These are phyloP conservation scores for Vultur gryphus DNA, from an alignment of 2,797 vertebrate genomes.

Conservation along the genomic window DNA sequence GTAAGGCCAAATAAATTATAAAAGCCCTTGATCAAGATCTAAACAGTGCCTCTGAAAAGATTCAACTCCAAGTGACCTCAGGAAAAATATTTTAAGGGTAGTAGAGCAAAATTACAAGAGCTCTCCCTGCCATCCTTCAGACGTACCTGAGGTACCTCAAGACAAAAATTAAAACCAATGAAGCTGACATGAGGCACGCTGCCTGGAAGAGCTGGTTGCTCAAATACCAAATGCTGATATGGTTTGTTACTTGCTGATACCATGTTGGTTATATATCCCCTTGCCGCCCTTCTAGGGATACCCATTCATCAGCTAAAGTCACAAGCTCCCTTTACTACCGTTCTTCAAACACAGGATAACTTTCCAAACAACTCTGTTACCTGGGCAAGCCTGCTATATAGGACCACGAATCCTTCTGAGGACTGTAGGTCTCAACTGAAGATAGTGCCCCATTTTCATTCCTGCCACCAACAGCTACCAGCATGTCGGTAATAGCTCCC, in stretches of 20 bases:
- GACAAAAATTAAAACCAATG: background rate
- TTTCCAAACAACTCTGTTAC: conserved; percentile 52
- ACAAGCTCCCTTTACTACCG: background rate
- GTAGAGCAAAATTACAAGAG: background rate
- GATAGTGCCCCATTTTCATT: conserved; percentile 88
- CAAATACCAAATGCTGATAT: background rate
- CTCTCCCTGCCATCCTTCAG: background rate
- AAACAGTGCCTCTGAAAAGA: background rate
- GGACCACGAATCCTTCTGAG: conserved; percentile 87
- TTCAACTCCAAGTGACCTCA: background rate
- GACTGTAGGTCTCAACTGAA: conserved; percentile 89
- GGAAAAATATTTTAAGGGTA: background rate
- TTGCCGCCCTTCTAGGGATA: background rate
- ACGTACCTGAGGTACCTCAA: background rate
- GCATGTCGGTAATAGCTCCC: conserved; percentile 81
- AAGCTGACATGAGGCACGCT: rapidly evolving
- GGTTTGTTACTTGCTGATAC: background rate
- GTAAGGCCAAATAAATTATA: background rate
- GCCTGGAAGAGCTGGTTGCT: background rate
- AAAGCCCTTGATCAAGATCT: background rate
- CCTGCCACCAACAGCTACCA: conserved; percentile 92
- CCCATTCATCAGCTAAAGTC: background rate
- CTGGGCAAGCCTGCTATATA: conserved; percentile 89
- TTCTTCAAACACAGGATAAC: background rate
- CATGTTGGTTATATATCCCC: background rate